Evolutionary conservation across 1,140 invertebrate species (phyloP).

Genomic region (Cyclargus thomasi): DNA sequence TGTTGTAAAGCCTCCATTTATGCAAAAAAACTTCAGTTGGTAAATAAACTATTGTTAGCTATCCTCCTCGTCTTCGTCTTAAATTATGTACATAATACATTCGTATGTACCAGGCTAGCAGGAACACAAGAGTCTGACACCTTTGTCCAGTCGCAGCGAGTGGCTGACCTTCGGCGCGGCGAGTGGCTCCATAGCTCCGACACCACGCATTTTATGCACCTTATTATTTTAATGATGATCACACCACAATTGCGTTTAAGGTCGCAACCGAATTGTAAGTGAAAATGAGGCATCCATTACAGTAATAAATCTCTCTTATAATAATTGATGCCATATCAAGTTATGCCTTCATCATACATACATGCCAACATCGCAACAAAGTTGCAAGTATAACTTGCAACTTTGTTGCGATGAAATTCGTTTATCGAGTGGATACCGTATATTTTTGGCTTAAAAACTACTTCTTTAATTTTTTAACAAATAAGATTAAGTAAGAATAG

Average conservation of each 20-base stretch:
- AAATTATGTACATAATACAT: neutral
- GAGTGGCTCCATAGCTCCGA: slow-evolving; percentile 52
- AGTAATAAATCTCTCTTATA: neutral
- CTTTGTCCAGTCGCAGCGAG: slow-evolving; percentile 38
- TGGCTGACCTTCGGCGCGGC: slow-evolving; percentile 56
- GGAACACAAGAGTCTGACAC: neutral
- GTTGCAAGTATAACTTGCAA: too few relatives aligned
- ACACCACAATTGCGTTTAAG: slow-evolving; percentile 6
- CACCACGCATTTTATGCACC: slow-evolving; percentile 44
- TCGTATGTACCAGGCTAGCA: slow-evolving; percentile 15
- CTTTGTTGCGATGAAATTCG: too few relatives aligned
- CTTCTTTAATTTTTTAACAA: too few relatives aligned
- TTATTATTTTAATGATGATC: slow-evolving; percentile 36
- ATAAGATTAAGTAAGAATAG: too few relatives aligned
- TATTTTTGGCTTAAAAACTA: too few relatives aligned
- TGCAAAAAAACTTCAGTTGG: too few relatives aligned
- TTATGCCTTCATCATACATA: too few relatives aligned
- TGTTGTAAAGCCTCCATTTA: too few relatives aligned
- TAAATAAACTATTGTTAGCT: too few relatives aligned
- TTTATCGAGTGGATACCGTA: too few relatives aligned
- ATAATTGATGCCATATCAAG: neutral
- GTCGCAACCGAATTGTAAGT: neutral
- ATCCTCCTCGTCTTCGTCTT: too few relatives aligned
- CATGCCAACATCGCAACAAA: too few relatives aligned
- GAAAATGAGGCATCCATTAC: neutral